phyloP scores from a whole-genome alignment of 1,140 invertebrate species.

The Lepidurus apus region DNA sequence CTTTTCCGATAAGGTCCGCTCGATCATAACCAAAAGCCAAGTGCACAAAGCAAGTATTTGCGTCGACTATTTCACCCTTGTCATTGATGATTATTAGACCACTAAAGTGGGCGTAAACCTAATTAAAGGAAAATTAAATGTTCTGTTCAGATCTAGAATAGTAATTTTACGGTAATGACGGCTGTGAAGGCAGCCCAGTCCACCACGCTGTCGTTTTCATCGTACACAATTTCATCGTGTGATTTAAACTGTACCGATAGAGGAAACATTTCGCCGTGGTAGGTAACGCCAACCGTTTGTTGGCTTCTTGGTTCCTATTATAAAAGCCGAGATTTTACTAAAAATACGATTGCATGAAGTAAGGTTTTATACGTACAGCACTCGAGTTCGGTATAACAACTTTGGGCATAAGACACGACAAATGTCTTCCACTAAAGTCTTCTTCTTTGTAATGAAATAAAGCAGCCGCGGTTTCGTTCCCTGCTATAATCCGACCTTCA shows the following conservation, averaged over 20 bases:
- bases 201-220: slow-evolving; percentile 27
- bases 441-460: background rate
- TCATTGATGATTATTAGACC: slow-evolving; percentile 60
- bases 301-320: slow-evolving; percentile 52
- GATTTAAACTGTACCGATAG: slow-evolving; percentile 54
- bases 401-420: background rate
- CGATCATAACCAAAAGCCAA: slow-evolving; percentile 59
- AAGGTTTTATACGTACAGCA: slow-evolving; percentile 9
- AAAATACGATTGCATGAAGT: background rate
- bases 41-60: slow-evolving; percentile 61
- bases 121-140: slow-evolving; percentile 24
- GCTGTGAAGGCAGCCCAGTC: slow-evolving; percentile 35
- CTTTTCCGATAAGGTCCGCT: slow-evolving; percentile 55
- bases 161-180: slow-evolving; percentile 41
- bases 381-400: slow-evolving; percentile 33
- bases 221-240: slow-evolving; percentile 29
- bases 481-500: background rate
- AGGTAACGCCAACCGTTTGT: slow-evolving; percentile 56
- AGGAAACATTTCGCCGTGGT: slow-evolving; percentile 57
- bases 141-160: slow-evolving; percentile 42
- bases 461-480: background rate
- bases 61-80: slow-evolving; percentile 55
- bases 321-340: background rate
- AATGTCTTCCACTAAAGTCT: background rate
- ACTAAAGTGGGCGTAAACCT: slow-evolving; percentile 60